phyloP scores from a whole-genome alignment of 2,113 vertebrate species.

The Sceloporus undulatus region DNA sequence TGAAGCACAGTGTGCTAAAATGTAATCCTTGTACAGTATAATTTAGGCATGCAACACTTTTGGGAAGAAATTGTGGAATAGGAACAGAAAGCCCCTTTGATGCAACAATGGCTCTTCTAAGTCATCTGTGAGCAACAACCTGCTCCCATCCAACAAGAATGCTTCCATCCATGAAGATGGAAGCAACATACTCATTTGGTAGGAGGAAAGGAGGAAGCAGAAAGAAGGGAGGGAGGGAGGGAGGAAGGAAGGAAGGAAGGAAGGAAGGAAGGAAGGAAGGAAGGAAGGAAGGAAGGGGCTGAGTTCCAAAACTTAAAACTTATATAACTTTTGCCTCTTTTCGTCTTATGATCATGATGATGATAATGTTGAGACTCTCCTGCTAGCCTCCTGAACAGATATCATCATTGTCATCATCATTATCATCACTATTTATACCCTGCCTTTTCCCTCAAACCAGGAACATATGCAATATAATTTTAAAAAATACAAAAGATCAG shows the following conservation, averaged over 20 bases:
- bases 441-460: too few species aligned
- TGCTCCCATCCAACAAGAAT: conserved; percentile 11
- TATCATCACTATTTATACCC: too few species aligned
- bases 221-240: not conserved
- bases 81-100: not conserved
- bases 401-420: too few species aligned
- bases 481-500: too few species aligned
- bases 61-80: conserved; percentile 31
- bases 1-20: not conserved
- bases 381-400: too few species aligned
- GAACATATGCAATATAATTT: too few species aligned
- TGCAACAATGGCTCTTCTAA: not conserved
- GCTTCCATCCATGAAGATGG: conserved; percentile 8
- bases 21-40: conserved; percentile 19
- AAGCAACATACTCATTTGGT: too few species aligned
- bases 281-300: not conserved
- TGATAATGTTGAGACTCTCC: too few species aligned
- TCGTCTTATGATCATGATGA: too few species aligned
- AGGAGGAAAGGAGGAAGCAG: not conserved
- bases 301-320: not conserved
- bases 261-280: not conserved
- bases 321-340: too few species aligned
- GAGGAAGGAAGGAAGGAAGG: not conserved
- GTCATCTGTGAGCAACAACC: conserved; percentile 33
- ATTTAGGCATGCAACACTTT: not conserved